Conservation (phyloP, 2,797 vertebrate genomes). For the Gallinago stenura region DNA sequence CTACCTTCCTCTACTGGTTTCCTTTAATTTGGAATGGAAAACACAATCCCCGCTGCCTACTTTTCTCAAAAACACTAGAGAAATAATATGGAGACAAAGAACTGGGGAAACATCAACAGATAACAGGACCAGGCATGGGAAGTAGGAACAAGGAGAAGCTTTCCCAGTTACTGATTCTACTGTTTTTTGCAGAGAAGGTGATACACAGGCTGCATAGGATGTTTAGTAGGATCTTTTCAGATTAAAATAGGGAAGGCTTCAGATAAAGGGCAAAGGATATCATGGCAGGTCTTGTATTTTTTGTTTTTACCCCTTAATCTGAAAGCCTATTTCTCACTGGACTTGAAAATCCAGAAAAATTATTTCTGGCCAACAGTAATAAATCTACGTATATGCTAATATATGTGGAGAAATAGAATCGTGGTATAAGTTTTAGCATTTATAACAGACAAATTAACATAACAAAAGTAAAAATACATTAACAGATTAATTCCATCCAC, state of each 20-base stretch:
- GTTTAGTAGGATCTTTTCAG: background rate
- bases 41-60: background rate
- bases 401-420: background rate
- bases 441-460: background rate
- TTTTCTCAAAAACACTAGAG: background rate
- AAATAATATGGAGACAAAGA: background rate
- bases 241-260: background rate
- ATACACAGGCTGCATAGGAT: background rate
- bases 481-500: background rate
- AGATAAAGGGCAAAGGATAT: background rate
- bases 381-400: slow-evolving; percentile 11
- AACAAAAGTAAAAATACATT: background rate
- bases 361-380: slow-evolving; percentile 50
- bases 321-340: slow-evolving; percentile 45
- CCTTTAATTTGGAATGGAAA: background rate
- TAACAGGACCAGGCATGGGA: background rate
- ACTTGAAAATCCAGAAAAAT: slow-evolving; percentile 32
- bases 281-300: slow-evolving; percentile 54
- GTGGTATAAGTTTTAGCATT: slow-evolving; percentile 42
- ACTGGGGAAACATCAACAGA: background rate
- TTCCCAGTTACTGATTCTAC: background rate
- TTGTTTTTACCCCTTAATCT: slow-evolving; percentile 14
- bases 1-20: background rate
- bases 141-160: background rate
- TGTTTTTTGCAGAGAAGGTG: background rate